Base-by-base conservation (phyloP, 1,140 invertebrate species). In the Penaeus chinensis region DNA sequence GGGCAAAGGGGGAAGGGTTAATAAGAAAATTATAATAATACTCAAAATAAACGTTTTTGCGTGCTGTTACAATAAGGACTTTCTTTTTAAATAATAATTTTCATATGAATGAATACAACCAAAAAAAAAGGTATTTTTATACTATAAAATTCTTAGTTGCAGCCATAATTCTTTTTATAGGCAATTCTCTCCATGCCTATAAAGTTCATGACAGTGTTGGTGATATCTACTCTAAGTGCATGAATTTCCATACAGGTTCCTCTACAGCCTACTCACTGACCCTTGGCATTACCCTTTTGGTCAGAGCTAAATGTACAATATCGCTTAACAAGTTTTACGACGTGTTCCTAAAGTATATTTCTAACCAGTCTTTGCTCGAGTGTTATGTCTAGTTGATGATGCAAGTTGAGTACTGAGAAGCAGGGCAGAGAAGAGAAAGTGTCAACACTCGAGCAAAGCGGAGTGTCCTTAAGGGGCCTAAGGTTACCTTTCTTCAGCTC, bases 401-500 rank as follows among this genome's bases (percentile, higher is more conserved):
- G 24, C 13, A 42, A 63, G 78, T 13, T 69, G 27, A 69, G 66
- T 69, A 82, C 22, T 27, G 60, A n/a, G n/a, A 74, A n/a, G 42
- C 24, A 47, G n/a, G 42, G 22, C 42, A 22, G 16, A 47, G 22
- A 82, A 22, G 32, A 61, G 37, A 54, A 74, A 66, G 54, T 7
- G 54, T n/a, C 22, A 84, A 88, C 87, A 88, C 63, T 88, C 87
- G 77, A 88, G 63, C 87, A 89, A 83, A 87, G 89, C 60, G 69
- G 60, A 27, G 76, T 71, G 32, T 63, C 76, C 61, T 63, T 83
- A 81, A 80, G 37, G 65, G 76, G 60, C 61, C 22, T 83, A 37
- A 61, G 78, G 89, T 88, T 84, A 84, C 85, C 89, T 87, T 87
- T 87, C 89, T 88, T 87, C 66, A 79, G 42, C 74, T 89, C 85